Conservation (phyloP, 2,888 invertebrate species). For the Heliconius charithonia region DNA sequence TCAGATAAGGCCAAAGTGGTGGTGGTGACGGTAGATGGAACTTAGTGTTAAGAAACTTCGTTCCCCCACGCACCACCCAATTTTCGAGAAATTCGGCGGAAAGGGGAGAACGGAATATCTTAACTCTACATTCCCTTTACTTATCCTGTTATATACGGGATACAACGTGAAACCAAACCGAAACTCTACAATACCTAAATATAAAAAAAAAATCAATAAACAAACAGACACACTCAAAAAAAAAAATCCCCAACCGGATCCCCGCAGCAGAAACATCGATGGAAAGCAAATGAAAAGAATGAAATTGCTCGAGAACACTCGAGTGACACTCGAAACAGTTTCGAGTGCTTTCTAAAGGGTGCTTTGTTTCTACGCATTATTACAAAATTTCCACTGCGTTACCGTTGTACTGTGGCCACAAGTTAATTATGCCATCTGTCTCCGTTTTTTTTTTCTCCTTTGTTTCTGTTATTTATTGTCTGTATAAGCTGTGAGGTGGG, state of each 20-base stretch:
- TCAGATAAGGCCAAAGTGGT: no score
- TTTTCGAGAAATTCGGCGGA: no score
- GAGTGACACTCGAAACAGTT: slow-evolving; percentile 36
- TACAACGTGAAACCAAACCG: neutral
- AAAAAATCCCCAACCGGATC: neutral
- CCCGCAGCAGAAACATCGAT: slow-evolving; percentile 21
- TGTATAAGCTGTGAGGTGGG: neutral
- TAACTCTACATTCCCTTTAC: no score
- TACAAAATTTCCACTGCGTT: slow-evolving; percentile 45
- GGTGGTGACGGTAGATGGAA: no score
- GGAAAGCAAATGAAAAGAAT: slow-evolving; percentile 29
- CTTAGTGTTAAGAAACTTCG: no score
- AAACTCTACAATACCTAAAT: neutral
- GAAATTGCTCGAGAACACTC: slow-evolving; percentile 46
- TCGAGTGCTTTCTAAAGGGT: slow-evolving; percentile 35
- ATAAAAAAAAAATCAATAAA: slow-evolving; percentile 25
- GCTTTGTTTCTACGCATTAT: slow-evolving; percentile 46
- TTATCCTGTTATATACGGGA: neutral
- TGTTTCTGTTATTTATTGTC: slow-evolving; percentile 2
- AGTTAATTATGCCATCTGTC: slow-evolving; percentile 65
- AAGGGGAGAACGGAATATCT: no score
- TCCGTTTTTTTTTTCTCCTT: slow-evolving; percentile 32
- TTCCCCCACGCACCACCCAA: no score
- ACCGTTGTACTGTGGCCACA: slow-evolving; percentile 43
- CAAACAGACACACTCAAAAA: slow-evolving; percentile 4